A percentile compares a stretch with the other conserved stretches of the same genome.
Evolutionary conservation across 2,888 invertebrate genomes (phyloP).

Genomic region (Acholoe squamosa): DNA sequence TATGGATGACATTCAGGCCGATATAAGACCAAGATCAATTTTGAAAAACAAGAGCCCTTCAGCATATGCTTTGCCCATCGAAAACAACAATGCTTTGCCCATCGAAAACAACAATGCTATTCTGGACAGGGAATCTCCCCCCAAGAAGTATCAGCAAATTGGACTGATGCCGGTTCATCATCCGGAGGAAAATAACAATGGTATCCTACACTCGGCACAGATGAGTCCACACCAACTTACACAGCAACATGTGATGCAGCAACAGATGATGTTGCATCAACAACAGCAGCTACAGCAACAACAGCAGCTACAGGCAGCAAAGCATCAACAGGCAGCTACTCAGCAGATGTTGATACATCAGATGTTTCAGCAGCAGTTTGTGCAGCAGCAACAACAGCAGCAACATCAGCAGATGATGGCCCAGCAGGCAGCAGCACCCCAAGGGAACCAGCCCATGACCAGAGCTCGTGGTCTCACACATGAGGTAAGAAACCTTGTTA

Average conservation of each 20-base stretch:
- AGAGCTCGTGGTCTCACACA: conserved; percentile 26
- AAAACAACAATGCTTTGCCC: neutral
- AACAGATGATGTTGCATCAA: conserved; percentile 48
- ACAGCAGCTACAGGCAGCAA: conserved; percentile 10
- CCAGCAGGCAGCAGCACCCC: neutral
- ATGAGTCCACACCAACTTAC: neutral
- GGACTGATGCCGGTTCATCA: neutral
- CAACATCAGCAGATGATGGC: neutral
- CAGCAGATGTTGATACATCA: conserved; percentile 58
- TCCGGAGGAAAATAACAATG: conserved; percentile 42
- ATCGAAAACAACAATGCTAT: neutral
- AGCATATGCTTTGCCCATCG: neutral
- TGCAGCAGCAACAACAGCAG: conserved; percentile 6
- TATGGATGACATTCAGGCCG: neutral
- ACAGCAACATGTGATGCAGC: conserved; percentile 46
- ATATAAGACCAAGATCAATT: conserved; percentile 31
- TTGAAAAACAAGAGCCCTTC: conserved; percentile 53
- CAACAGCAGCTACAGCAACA: neutral
- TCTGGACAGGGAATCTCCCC: conserved; percentile 6
- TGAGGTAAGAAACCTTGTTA: conserved; percentile 26
- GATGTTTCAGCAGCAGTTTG: conserved; percentile 49
- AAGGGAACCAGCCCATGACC: neutral
- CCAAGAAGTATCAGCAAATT: conserved; percentile 45
- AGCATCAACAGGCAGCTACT: conserved; percentile 21
- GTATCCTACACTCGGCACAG: neutral